Evolutionary conservation across 1,140 invertebrate genomes (phyloP).

Genomic region (Asobara japonica): DNA sequence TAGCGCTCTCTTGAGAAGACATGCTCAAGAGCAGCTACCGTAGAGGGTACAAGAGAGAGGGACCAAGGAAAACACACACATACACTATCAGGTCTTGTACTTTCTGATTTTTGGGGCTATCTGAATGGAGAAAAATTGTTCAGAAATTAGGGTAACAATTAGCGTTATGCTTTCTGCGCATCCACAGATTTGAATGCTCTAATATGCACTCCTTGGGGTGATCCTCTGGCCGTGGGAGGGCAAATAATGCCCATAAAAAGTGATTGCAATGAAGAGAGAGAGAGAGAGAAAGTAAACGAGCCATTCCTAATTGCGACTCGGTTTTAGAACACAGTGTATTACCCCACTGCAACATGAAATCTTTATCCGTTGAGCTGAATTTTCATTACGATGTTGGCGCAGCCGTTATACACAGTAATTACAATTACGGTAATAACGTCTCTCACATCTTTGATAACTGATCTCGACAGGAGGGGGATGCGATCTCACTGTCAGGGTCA

Average conservation of each 20-base stretch:
- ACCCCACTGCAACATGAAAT: constrained; percentile 37
- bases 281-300: constrained; percentile 44
- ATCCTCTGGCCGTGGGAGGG: too few species aligned
- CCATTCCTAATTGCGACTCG: constrained; percentile 44
- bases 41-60: too few species aligned
- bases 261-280: constrained; percentile 41
- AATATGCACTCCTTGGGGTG: too few species aligned
- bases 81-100: too few species aligned
- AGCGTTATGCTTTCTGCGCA: too few species aligned
- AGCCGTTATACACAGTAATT: constrained; percentile 39
- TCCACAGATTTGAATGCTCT: too few species aligned
- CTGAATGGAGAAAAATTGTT: too few species aligned
- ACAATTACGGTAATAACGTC: constrained; percentile 44
- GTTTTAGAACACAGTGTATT: constrained; percentile 37
- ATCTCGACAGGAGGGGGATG: constrained; percentile 11
- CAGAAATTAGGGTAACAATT: too few species aligned
- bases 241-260: constrained; percentile 27
- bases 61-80: too few species aligned
- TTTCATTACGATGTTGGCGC: constrained; percentile 35
- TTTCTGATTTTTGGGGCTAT: too few species aligned
- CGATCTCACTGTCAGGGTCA: constrained; percentile 1
- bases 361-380: constrained; percentile 44
- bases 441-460: constrained; percentile 38
- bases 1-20: too few species aligned
- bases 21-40: too few species aligned